phyloP scores from a whole-genome alignment of 2,113 vertebrate species.

The Pangasianodon gigas region DNA sequence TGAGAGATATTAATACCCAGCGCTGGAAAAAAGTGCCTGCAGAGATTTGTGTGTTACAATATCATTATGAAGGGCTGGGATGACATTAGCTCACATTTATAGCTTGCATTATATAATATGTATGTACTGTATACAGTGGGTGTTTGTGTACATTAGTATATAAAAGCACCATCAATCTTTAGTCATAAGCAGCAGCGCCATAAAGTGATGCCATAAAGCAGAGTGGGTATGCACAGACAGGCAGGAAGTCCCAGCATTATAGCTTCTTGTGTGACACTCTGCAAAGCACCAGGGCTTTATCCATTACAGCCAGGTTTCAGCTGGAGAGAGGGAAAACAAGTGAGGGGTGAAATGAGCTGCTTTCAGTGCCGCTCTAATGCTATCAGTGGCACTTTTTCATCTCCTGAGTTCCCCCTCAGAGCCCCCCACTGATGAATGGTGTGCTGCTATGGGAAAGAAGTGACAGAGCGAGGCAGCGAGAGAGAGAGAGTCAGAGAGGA shows the following conservation, averaged over 20 bases:
- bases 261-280: conserved; percentile 39
- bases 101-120: not conserved
- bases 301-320: conserved; percentile 43
- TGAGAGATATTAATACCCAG: conserved; percentile 32
- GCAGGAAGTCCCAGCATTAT: conserved; percentile 31
- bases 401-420: conserved; percentile 28
- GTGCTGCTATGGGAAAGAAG: conserved; percentile 40
- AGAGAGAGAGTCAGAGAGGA: conserved; percentile 52
- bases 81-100: not conserved
- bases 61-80: not conserved
- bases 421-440: conserved; percentile 50
- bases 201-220: not conserved
- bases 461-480: conserved; percentile 29
- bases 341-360: conserved; percentile 10
- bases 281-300: conserved; percentile 41
- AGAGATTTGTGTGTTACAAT: not conserved
- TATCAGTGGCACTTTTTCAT: conserved; percentile 30
- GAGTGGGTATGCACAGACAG: not conserved
- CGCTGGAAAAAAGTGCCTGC: not conserved
- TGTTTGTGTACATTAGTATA: not conserved
- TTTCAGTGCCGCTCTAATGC: conserved; percentile 48
- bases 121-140: not conserved
- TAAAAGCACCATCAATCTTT: conserved; percentile 1
- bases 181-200: not conserved
- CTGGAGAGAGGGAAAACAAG: conserved; percentile 40